phyloP scores from a whole-genome alignment of 2,888 invertebrate genomes.

The Ormia ochracea region DNA sequence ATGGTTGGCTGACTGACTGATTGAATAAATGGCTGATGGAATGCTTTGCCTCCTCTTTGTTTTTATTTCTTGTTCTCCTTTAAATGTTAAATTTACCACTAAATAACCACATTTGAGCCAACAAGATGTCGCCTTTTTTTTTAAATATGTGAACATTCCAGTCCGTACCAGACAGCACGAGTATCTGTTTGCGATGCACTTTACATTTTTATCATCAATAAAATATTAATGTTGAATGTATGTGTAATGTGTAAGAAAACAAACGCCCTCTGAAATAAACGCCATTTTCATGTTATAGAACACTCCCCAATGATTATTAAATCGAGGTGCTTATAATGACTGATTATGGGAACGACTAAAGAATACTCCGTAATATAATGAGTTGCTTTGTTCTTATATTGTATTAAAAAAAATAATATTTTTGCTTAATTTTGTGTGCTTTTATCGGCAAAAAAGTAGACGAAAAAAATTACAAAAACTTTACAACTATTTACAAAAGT shows the following conservation, averaged over 20 bases:
- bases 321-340: neutral
- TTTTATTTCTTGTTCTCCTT: conserved; percentile 47
- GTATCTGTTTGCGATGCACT: neutral
- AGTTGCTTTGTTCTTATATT: conserved; percentile 8
- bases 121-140: conserved; percentile 58
- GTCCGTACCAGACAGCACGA: neutral
- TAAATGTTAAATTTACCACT: conserved; percentile 69
- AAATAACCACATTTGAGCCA: conserved; percentile 70
- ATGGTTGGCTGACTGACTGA: conserved; percentile 45
- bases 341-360: neutral
- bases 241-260: too few species aligned
- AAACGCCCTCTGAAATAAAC: conserved; percentile 26
- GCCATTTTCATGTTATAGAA: conserved; percentile 50
- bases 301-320: conserved; percentile 18
- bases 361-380: neutral
- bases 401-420: conserved; percentile 1
- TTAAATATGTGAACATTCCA: conserved; percentile 12
- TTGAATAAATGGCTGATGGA: conserved; percentile 51
- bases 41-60: conserved; percentile 55
- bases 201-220: conserved; percentile 38
- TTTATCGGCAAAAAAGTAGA: neutral
- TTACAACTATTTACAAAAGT: neutral
- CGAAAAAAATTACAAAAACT: neutral
- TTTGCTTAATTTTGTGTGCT: neutral
- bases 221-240: conserved; percentile 4